Conservation (phyloP, 2,113 vertebrate genomes). For the Natator depressus region DNA sequence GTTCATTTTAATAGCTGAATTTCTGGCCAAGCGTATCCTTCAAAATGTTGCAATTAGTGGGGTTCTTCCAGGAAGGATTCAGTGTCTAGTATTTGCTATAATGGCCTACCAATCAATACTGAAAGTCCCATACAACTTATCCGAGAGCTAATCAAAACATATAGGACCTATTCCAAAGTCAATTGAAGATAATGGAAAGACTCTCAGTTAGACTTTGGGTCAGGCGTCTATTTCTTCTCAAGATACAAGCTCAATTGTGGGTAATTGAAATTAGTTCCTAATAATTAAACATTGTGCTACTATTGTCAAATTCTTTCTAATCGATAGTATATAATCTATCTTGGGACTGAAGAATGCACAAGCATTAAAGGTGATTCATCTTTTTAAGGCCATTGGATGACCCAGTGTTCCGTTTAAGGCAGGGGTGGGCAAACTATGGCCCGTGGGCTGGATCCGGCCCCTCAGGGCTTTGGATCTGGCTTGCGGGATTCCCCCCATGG, state of each 20-base stretch:
- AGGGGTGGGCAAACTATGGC: no score
- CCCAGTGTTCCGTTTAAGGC: no score
- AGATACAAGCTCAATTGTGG: background rate
- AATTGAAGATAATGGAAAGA: background rate
- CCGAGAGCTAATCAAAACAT: background rate
- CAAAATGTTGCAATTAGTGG: background rate
- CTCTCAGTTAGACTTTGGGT: background rate
- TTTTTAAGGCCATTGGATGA: background rate
- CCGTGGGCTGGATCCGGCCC: no score
- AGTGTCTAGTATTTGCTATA: background rate
- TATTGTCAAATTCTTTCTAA: background rate
- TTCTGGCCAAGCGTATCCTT: background rate
- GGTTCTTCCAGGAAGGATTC: background rate
- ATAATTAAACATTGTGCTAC: background rate
- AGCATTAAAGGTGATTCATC: background rate
- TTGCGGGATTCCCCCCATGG: no score
- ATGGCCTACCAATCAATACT: background rate
- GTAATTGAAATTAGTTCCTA: background rate
- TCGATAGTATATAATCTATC: background rate
- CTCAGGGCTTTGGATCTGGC: no score
- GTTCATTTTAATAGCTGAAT: background rate
- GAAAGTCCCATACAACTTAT: background rate
- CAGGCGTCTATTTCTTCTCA: background rate
- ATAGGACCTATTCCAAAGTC: background rate
- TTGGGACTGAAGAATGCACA: background rate